These are phyloP conservation scores for Gastrophysa polygoni DNA, from an alignment of 2,888 invertebrate species.

Conservation along the genomic window DNA sequence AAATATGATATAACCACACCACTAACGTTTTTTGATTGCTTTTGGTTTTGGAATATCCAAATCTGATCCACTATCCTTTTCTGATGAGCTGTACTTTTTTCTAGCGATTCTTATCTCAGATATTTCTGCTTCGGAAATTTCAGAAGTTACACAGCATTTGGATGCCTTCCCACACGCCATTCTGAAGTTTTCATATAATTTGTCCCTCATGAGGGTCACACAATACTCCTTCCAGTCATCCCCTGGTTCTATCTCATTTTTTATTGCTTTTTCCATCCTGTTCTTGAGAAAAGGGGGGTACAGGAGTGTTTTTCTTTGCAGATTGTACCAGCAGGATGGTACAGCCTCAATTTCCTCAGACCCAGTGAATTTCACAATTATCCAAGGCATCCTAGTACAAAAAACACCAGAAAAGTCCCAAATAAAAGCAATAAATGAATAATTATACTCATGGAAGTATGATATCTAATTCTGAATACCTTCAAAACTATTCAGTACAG, in stretches of 20 bases:
- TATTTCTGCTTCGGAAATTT: constrained; percentile 6
- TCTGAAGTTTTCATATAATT: constrained; percentile 4
- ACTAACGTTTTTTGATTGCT: constrained; percentile 5
- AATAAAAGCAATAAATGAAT: too few species aligned
- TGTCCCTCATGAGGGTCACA: constrained; percentile 2
- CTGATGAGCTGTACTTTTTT: constrained; percentile 2
- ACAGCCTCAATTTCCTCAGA: constrained; percentile 9
- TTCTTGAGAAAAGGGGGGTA: constrained; percentile 6
- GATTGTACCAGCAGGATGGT: constrained; percentile 5
- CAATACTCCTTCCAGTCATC: constrained; percentile 1
- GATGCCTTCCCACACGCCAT: too few species aligned
- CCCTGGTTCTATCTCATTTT: constrained; percentile 1
- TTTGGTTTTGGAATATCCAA: constrained; percentile 3
- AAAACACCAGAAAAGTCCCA: too few species aligned
- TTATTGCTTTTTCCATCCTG: too few species aligned
- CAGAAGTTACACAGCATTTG: too few species aligned
- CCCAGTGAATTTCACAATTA: constrained; percentile 2
- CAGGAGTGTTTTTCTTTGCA: not conserved
- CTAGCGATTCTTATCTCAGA: too few species aligned
- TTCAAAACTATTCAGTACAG: too few species aligned
- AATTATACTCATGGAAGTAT: too few species aligned
- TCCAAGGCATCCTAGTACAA: constrained; percentile 6
- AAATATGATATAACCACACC: not conserved
- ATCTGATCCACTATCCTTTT: constrained; percentile 10
- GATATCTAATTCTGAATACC: too few species aligned